phyloP scores from a whole-genome alignment of 2,797 vertebrate species.

The Urophycis tenuis region DNA sequence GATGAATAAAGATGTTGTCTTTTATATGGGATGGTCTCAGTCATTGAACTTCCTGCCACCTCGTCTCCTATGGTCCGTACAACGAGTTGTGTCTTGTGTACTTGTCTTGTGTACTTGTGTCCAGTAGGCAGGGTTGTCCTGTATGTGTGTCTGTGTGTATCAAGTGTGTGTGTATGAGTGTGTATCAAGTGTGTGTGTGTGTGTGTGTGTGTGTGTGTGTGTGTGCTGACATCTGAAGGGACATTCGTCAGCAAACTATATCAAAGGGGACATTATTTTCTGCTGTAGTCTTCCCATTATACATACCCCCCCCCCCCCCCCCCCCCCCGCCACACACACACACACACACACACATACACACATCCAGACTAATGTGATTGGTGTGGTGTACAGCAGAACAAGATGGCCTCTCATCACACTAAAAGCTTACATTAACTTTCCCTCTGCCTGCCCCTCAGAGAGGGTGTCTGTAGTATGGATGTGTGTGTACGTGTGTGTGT shows the following conservation, averaged over 20 bases:
- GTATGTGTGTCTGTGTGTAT: constrained; percentile 1
- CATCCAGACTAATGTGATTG: neutral
- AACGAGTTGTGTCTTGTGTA: neutral
- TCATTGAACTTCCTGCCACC: neutral
- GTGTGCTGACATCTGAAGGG: neutral
- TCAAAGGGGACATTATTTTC: neutral
- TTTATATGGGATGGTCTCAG: neutral
- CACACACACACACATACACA: constrained; percentile 1
- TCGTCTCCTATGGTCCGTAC: neutral
- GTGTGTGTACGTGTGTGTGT: neutral
- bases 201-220: constrained; percentile 2
- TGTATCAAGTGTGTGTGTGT: neutral
- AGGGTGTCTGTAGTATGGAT: neutral
- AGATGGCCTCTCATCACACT: neutral
- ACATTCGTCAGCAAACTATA: neutral
- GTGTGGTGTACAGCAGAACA: neutral
- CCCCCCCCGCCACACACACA: neutral
- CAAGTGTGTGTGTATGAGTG: constrained; percentile 7
- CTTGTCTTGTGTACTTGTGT: neutral
- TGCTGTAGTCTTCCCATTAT: neutral
- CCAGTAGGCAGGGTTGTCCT: neutral
- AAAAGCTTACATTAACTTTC: neutral
- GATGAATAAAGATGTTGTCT: neutral
- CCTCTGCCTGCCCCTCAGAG: neutral
- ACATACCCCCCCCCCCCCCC: neutral